Percentiles rank a stretch among this genome's conserved stretches.
phyloP scores from a whole-genome alignment of 2,113 vertebrate genomes.

The Taxidea taxus region DNA sequence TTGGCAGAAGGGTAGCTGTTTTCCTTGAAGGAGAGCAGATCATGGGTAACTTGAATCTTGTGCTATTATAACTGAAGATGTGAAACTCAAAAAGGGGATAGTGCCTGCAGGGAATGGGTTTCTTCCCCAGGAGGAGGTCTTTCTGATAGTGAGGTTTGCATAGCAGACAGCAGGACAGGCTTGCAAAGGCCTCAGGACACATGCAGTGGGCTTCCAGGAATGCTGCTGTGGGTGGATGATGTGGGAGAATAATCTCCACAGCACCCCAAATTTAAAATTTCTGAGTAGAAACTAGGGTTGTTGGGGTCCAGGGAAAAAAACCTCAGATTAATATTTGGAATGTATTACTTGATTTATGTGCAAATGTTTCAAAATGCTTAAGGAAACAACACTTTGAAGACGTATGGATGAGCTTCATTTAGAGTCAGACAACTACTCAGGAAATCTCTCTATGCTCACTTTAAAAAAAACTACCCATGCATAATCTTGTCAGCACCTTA shows the following conservation, averaged over 20 bases:
- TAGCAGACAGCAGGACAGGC: background rate
- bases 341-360: background rate
- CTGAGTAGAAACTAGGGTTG: background rate
- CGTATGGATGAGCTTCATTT: background rate
- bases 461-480: background rate
- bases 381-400: background rate
- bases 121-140: background rate
- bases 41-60: background rate
- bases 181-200: background rate
- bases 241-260: background rate
- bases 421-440: background rate
- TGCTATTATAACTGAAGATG: background rate
- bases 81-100: background rate
- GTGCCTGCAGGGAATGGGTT: background rate
- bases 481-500: background rate
- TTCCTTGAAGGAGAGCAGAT: background rate
- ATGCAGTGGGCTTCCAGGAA: background rate
- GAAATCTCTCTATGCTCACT: background rate
- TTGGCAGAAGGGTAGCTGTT: background rate
- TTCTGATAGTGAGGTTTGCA: background rate
- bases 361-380: background rate
- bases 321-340: background rate
- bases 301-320: background rate
- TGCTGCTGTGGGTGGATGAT: background rate
- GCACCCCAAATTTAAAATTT: background rate